Evolutionary conservation across 2,113 vertebrate species (phyloP), one percentile per base, ranked within the genome.

Genomic region (Puntigrus tetrazona): DNA sequence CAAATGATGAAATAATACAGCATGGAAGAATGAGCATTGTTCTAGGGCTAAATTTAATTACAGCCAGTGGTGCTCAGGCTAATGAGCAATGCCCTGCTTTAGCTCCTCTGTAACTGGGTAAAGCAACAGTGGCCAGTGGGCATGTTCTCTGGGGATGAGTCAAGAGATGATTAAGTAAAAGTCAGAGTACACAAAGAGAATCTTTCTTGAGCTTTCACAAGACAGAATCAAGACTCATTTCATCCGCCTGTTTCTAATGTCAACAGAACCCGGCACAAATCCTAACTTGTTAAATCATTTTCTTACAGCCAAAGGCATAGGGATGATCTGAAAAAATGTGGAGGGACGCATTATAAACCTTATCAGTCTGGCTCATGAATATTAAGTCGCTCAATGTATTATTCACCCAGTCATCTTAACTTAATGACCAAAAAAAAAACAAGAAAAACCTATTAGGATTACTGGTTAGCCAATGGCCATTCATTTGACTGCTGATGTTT

Each of bases 41-140:
- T 82, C 47, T 73, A 69, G 47, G 57, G 70, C 65, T 55, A 52
- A 84, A 87, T 81, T 80, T 81, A 85, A 85, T 87, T 85, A 85
- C 77, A 85, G 77, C 59, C 81, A 50, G 77, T 76, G 72, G 67
- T 88, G 84, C 74, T 80, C 69, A 80, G 76, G 27, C 59, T 80
- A 80, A 80, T 47, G 59, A 85, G 50, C 41, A 69, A 78, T 45
- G 67, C 47, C 31, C 34, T 43, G 31, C 43, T 59, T 80, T 79
- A 67, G 25, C 29, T 73, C 31, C 63, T 83, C 61, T 81, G 69
- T 55, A 77, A 75, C 34, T 76, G 59, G 69, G 61, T 78, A 72
- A 83, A 82, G 84, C 70, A 85, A 65, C 61, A 57, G 55, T 55
- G 67, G 67, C 80, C 80, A 85, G 45, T 76, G 84, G 78, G 84